Percentiles rank a stretch among this genome's conserved stretches.
phyloP scores from a whole-genome alignment of 2,888 invertebrate genomes.

The Drosophila kambysellisi region DNA sequence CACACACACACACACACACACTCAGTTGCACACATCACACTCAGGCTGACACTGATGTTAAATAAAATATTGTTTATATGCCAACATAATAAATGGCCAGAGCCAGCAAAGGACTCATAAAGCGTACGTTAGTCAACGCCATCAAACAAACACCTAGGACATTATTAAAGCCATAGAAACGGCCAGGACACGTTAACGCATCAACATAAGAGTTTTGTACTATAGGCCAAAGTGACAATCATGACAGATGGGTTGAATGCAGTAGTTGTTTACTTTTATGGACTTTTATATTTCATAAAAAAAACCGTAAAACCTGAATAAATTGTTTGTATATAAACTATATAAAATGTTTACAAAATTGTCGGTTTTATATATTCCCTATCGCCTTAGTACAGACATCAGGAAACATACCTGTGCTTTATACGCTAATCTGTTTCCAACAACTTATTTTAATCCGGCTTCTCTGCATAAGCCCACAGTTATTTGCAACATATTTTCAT shows the following conservation, averaged over 20 bases:
- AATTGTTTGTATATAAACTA: constrained; percentile 1
- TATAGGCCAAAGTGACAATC: constrained; percentile 65
- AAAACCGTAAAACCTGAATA: background rate
- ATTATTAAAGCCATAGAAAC: constrained; percentile 48
- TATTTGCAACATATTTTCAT: background rate
- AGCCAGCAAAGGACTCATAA: constrained; percentile 65
- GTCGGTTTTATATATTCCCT: background rate
- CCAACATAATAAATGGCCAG: constrained; percentile 77
- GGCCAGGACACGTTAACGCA: constrained; percentile 1
- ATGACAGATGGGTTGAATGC: constrained; percentile 66
- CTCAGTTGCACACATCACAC: constrained; percentile 1
- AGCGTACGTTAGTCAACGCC: constrained; percentile 60
- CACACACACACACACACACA: background rate
- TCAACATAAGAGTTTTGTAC: constrained; percentile 18
- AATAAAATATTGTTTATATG: constrained; percentile 80
- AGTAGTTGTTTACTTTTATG: constrained; percentile 13
- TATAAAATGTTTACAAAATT: background rate
- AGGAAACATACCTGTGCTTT: background rate
- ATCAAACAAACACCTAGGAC: constrained; percentile 66
- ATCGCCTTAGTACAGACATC: background rate
- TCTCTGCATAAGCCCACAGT: background rate
- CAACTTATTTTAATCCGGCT: background rate
- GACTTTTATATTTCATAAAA: background rate
- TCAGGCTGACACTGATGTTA: constrained; percentile 74
- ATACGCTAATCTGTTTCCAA: background rate